Evolutionary conservation across 2,888 invertebrate genomes (phyloP).

Genomic region (Noctuana brunneofusca): DNA sequence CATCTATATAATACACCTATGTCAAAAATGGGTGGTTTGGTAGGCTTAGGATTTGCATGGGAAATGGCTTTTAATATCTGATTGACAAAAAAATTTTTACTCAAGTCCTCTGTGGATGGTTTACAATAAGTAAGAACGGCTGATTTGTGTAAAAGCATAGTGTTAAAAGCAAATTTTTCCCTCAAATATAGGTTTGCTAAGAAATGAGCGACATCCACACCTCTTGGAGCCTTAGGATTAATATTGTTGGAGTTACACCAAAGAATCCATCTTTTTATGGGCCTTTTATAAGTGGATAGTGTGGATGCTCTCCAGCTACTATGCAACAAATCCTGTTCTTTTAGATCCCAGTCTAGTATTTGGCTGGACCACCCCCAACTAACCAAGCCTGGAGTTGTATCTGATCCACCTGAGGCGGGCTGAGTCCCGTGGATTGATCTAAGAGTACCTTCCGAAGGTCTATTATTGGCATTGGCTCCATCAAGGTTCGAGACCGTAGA

Average conservation of each 20-base stretch:
- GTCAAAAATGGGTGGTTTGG: background rate
- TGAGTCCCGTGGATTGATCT: background rate
- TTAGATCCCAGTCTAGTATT: background rate
- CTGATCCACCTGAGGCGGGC: background rate
- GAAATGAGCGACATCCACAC: background rate
- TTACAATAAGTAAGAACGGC: background rate
- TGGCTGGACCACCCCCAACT: background rate
- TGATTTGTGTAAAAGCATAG: background rate
- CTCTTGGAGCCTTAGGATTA: background rate
- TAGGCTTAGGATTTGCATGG: background rate
- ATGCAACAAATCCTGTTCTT: background rate
- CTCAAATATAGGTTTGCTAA: background rate
- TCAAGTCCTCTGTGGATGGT: background rate
- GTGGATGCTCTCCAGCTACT: background rate
- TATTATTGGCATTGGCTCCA: background rate
- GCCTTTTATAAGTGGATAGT: background rate
- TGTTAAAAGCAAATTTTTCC: background rate
- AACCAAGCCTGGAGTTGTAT: background rate
- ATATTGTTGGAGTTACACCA: background rate
- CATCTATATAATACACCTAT: background rate
- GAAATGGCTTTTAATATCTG: background rate
- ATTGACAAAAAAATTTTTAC: background rate
- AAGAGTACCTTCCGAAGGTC: background rate
- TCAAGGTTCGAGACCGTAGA: background rate
- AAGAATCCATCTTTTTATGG: background rate